Evolutionary conservation across 2,797 vertebrate genomes (phyloP).

Genomic region (Mionectes olivaceus): DNA sequence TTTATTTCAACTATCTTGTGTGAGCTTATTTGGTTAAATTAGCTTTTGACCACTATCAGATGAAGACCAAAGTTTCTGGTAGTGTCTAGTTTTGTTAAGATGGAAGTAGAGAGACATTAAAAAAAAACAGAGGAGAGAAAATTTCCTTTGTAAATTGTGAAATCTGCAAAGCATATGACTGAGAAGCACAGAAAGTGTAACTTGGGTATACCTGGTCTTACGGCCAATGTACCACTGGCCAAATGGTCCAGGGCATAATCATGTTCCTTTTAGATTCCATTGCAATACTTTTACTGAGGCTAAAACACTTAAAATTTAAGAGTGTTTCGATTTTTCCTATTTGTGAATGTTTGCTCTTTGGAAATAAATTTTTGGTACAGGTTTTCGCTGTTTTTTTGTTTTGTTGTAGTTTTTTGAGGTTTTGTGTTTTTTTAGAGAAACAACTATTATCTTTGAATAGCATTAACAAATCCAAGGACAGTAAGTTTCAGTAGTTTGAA

Average conservation of each 20-base stretch:
- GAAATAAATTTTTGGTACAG: neutral
- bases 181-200: neutral
- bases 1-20: neutral
- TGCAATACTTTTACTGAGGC: neutral
- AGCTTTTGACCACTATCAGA: neutral
- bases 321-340: neutral
- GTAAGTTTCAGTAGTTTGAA: conserved; percentile 1
- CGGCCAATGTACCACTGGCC: neutral
- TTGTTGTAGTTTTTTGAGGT: neutral
- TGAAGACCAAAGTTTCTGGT: neutral
- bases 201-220: neutral
- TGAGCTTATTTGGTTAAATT: neutral
- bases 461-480: neutral
- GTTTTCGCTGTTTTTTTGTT: neutral
- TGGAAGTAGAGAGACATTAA: neutral
- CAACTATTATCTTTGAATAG: neutral
- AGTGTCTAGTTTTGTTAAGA: neutral
- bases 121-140: neutral
- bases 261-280: neutral
- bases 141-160: neutral
- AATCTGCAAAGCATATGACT: neutral
- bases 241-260: neutral
- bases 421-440: neutral
- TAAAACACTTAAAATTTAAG: neutral
- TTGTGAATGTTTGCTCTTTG: neutral